Base-by-base conservation (phyloP, 2,113 vertebrate genomes). In the Limnothrissa miodon region DNA sequence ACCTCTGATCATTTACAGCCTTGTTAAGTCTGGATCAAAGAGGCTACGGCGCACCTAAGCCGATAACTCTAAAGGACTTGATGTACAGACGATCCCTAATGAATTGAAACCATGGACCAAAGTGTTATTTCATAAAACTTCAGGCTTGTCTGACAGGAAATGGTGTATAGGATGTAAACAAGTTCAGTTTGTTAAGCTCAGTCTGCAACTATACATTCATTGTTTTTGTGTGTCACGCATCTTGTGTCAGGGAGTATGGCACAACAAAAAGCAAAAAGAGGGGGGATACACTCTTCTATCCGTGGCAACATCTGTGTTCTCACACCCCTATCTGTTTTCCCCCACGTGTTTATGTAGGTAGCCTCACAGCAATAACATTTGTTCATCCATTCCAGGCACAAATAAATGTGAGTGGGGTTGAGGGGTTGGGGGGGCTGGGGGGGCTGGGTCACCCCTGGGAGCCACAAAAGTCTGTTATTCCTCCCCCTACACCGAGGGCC, bases 361-460 rank as follows among this genome's bases (percentile, higher is more conserved):
- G 89, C 89, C 84, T 88, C 88, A 86, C 86, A 87, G 82, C 85
- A 81, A 89, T 87, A 93, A 90, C 91, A 92, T 91, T 70, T 87
- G 87, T 89, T 92, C 82, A 87, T 78, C 86, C 84, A 39, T 48
- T 48, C 46, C 15, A 19, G 1, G 80, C 87, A 89, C 89, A 91
- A 91, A 85, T 87, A 90, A 91, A 91, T 87, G 82, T n/a, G n/a
- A 6, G 0, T n/a, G 62, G 33, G 62, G 29, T 56, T 17, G 53
- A 21, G 53, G 17, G 19, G 1, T 23, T 56, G 48, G 8, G 48
- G 11, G 48, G 48, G n/a, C n/a, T n/a, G n/a, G n/a, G n/a, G n/a
- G n/a, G n/a, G n/a, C n/a, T 21, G 8, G 23, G 6, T 81, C 79
- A 80, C 85, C 86, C 86, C 70, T 82, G 56, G 78, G 91, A 90